Percentiles rank a stretch among this genome's conserved stretches.
Conservation (phyloP, 1,140 invertebrate species). For the Calliopsis andreniformis region DNA sequence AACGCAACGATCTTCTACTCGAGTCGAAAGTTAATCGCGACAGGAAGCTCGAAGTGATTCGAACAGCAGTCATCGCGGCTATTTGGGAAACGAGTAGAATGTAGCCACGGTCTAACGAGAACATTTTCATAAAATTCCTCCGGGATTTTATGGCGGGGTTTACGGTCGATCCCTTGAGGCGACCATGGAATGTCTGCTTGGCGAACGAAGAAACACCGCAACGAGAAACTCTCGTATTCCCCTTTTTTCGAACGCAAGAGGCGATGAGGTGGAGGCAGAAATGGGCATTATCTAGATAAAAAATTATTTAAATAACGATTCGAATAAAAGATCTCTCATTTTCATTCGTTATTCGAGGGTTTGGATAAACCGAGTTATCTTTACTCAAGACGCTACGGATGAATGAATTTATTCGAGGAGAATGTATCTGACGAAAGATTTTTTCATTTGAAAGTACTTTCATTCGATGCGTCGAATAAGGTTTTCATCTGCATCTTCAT, state of each 20-base stretch:
- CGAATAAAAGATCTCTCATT: too few species aligned
- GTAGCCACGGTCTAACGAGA: slow-evolving; percentile 6
- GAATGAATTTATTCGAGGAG: too few species aligned
- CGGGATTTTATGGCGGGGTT: slow-evolving; percentile 26
- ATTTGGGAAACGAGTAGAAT: neutral
- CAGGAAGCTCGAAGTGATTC: neutral
- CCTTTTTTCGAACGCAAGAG: neutral
- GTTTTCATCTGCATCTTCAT: too few species aligned
- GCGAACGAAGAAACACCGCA: neutral
- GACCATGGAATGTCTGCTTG: slow-evolving; percentile 11
- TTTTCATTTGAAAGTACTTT: too few species aligned
- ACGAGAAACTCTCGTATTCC: slow-evolving; percentile 5
- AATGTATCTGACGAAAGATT: too few species aligned
- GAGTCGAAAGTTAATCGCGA: neutral
- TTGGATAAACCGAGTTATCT: too few species aligned
- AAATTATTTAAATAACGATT: too few species aligned
- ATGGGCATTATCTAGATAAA: too few species aligned
- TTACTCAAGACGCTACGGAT: too few species aligned
- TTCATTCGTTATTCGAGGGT: too few species aligned
- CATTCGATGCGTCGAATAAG: too few species aligned
- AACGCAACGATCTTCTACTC: neutral
- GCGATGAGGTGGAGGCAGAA: too few species aligned
- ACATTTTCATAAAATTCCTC: slow-evolving; percentile 27
- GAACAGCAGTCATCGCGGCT: neutral
- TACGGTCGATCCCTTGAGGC: slow-evolving; percentile 24